phyloP scores from a whole-genome alignment of 1,140 invertebrate species.

The Drosophila nebulosa region DNA sequence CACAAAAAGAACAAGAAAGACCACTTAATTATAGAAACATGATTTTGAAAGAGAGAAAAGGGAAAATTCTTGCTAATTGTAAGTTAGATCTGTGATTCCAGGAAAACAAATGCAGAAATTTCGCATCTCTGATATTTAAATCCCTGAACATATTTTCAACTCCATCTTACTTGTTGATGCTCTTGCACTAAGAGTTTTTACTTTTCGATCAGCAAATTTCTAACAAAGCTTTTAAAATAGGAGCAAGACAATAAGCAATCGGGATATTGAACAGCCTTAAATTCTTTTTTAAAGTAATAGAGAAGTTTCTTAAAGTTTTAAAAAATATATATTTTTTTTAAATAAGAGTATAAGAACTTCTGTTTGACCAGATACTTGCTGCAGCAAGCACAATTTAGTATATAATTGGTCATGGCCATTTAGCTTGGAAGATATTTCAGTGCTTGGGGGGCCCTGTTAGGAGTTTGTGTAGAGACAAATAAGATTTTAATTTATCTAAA shows the following conservation, averaged over 20 bases:
- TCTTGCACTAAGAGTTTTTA: not conserved
- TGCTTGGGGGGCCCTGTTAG: constrained; percentile 3
- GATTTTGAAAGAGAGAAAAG: constrained; percentile 1
- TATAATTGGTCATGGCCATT: constrained; percentile 11
- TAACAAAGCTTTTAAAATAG: too few species aligned
- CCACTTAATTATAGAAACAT: constrained; percentile 33
- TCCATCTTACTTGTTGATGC: not conserved
- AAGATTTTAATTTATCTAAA: constrained; percentile 50
- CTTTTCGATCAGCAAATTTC: too few species aligned
- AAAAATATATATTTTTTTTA: too few species aligned
- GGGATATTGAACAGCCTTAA: too few species aligned
- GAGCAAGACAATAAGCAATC: too few species aligned
- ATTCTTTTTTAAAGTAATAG: too few species aligned
- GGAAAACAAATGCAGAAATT: not conserved
- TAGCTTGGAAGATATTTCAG: constrained; percentile 6
- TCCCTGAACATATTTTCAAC: not conserved
- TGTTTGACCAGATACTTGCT: not conserved
- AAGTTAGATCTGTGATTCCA: not conserved
- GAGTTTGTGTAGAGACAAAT: constrained; percentile 24
- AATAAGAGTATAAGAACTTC: not conserved
- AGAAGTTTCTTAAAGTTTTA: too few species aligned
- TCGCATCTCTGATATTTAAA: not conserved
- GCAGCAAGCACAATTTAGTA: not conserved
- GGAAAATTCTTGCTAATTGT: not conserved
- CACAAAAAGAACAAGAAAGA: not conserved